phyloP scores from a whole-genome alignment of 1,140 invertebrate species.

The Drosophila insularis region DNA sequence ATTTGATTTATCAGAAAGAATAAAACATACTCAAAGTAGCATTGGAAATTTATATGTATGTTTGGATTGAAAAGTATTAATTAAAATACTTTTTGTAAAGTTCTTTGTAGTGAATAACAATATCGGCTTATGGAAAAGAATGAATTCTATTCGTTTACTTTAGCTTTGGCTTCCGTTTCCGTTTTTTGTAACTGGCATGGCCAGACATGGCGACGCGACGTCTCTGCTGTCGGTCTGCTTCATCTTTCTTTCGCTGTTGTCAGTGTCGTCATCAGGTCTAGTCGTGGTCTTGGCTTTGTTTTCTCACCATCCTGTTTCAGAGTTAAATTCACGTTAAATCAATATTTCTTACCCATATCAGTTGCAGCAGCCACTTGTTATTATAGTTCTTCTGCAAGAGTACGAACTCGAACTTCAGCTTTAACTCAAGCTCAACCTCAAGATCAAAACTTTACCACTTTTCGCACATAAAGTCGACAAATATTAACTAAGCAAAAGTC shows the following conservation, averaged over 20 bases:
- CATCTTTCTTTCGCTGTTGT: slow-evolving; percentile 13
- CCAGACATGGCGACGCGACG: slow-evolving; percentile 53
- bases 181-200: slow-evolving; percentile 45
- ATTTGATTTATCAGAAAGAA: too few species aligned
- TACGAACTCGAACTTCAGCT: too few species aligned
- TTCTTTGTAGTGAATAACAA: slow-evolving; percentile 4
- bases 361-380: slow-evolving; percentile 48
- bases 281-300: slow-evolving; percentile 31
- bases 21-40: too few species aligned
- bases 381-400: neutral
- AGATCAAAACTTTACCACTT: slow-evolving; percentile 54
- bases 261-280: slow-evolving; percentile 56
- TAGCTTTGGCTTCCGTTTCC: slow-evolving; percentile 67
- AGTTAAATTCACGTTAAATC: slow-evolving; percentile 59
- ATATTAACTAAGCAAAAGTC: slow-evolving; percentile 70
- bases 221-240: slow-evolving; percentile 50
- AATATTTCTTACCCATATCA: slow-evolving; percentile 68
- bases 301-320: neutral
- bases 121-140: neutral
- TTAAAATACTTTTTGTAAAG: too few species aligned
- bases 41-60: too few species aligned
- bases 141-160: slow-evolving; percentile 33
- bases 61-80: too few species aligned
- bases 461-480: slow-evolving; percentile 49
- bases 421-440: slow-evolving; percentile 12